Base-by-base conservation (phyloP, 2,113 vertebrate species). In the Loxodonta africana region DNA sequence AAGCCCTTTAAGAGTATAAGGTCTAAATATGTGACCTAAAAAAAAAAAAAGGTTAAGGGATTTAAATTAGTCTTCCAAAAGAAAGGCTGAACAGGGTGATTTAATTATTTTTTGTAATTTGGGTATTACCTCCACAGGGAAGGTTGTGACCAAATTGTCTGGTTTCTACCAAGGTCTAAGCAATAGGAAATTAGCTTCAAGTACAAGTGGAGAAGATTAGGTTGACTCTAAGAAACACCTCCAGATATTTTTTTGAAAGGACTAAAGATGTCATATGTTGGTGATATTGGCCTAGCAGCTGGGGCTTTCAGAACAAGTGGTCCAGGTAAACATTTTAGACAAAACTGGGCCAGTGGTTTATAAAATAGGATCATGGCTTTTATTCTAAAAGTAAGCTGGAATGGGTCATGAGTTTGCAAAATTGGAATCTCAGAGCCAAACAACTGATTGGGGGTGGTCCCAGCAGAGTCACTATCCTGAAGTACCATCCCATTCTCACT, bases 11-110 rank as follows among this genome's bases (percentile, higher is more conserved):
- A 85, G 81, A 85, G 88, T 6, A n/a, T 41, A 83, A 85, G 63
- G 74, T 57, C 88, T 83, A 92, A 80, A 80, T 90, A 91, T 37
- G 65, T 76, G 63, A 90, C 86, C 33, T 21, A 71, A 76, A 37
- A 46, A 44, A 60, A 15, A 76, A 62, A 78, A 88, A 76, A 26
- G 67, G 62, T 90, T 88, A 63, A 85, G 63, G 81, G 74, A 95
- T 88, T 94, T 94, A 94, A 93, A 97, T 95, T 92, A 95, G 83
- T 51, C 78, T 92, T 82, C 73, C 73, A 86, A 96, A 94, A 89
- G 67, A 26, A 86, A 94, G 26, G 63, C 37, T 86, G 67, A 92
- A 44, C 0, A 20, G 74, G 9, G 44, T 71, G 62, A 91, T 87
- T 88, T 91, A 77, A 96, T 97, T 86, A 89, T 92, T 95, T 96